Evolutionary conservation across 2,888 invertebrate species (phyloP).

Genomic region (Tupiocoris notatus): DNA sequence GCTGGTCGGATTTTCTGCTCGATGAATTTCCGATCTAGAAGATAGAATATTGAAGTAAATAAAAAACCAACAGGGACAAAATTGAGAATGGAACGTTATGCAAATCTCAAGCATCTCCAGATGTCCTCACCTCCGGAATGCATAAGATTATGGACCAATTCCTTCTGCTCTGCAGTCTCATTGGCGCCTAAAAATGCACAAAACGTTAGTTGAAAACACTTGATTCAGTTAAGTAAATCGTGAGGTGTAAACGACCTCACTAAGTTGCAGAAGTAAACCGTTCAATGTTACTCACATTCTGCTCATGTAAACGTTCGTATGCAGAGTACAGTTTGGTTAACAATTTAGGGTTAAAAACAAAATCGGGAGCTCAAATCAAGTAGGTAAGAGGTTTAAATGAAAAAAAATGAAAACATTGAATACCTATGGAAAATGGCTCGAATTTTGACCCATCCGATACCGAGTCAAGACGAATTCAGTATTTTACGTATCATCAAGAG

Average conservation of each 20-base stretch:
- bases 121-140: slow-evolving; percentile 69
- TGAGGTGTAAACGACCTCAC: neutral
- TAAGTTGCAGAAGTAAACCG: neutral
- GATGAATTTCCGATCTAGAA: slow-evolving; percentile 76
- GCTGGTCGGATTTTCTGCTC: slow-evolving; percentile 80
- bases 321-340: slow-evolving; percentile 1
- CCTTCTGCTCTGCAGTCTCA: slow-evolving; percentile 74
- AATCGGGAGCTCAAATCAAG: neutral
- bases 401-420: no score
- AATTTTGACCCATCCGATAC: no score
- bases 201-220: neutral
- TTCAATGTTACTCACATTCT: neutral
- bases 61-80: neutral
- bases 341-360: neutral
- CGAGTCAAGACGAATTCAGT: no score
- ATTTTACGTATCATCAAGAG: no score
- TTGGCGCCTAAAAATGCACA: slow-evolving; percentile 36
- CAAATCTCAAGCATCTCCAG: slow-evolving; percentile 45
- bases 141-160: slow-evolving; percentile 82
- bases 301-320: neutral
- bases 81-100: neutral
- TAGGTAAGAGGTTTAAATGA: no score
- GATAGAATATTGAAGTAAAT: neutral
- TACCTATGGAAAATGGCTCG: no score
- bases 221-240: neutral